Percentiles rank a stretch among this genome's conserved stretches.
These are phyloP conservation scores for Saccostrea echinata DNA, from an alignment of 1,140 invertebrate species.

Conservation along the genomic window DNA sequence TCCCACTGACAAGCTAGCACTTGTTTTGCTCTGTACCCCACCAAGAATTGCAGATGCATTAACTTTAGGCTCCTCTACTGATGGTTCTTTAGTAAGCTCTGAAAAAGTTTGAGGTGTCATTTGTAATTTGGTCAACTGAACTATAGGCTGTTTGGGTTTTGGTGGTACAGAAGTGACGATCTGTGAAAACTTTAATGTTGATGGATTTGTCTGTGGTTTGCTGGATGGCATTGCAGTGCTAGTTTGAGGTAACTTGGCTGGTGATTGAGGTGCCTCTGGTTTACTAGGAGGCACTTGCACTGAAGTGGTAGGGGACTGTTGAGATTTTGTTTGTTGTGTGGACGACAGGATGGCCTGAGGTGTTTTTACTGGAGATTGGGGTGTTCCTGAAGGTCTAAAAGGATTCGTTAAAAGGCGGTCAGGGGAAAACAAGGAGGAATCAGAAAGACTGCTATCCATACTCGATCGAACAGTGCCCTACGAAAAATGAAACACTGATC, in stretches of 20 bases:
- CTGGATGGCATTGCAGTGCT: background rate
- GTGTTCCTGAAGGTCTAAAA: background rate
- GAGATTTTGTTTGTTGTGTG: background rate
- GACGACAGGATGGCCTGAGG: background rate
- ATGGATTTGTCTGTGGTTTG: background rate
- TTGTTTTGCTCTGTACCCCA: background rate
- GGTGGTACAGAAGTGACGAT: background rate
- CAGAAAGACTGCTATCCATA: constrained; percentile 44
- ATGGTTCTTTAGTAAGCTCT: background rate
- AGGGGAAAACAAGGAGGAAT: constrained; percentile 57
- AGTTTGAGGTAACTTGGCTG: background rate
- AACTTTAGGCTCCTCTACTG: background rate
- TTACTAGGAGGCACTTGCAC: background rate
- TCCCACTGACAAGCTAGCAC: background rate
- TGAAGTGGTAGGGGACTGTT: background rate
- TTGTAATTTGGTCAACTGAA: background rate
- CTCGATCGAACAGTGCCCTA: constrained; percentile 5
- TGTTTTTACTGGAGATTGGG: background rate
- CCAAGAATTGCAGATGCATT: background rate
- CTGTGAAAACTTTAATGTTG: background rate
- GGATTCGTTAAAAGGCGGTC: constrained; percentile 1
- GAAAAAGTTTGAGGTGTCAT: background rate
- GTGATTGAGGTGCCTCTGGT: constrained; percentile 12
- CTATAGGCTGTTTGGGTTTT: background rate
- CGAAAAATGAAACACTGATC: background rate